Evolutionary conservation across 2,113 vertebrate genomes (phyloP).

Genomic region (Myodes glareolus): DNA sequence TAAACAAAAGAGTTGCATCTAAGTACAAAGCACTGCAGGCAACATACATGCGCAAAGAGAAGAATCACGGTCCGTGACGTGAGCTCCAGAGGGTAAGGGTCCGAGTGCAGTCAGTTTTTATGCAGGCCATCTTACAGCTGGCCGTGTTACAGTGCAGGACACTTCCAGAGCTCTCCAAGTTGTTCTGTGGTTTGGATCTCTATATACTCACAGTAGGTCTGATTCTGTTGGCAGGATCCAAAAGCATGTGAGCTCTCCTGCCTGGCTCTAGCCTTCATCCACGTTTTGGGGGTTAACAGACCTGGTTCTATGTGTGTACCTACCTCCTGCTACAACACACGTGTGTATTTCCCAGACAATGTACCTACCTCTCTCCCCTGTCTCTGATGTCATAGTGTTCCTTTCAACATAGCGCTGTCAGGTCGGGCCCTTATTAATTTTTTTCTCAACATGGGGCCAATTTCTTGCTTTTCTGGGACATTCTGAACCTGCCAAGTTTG

Average conservation of each 20-base stretch:
- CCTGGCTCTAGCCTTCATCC: not conserved
- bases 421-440: not conserved
- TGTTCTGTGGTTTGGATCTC: not conserved
- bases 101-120: too few species aligned
- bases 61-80: not conserved
- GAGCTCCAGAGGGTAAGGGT: not conserved
- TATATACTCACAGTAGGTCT: not conserved
- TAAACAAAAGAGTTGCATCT: not conserved
- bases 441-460: not conserved
- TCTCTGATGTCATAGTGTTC: not conserved
- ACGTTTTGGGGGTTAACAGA: not conserved
- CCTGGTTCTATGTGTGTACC: not conserved
- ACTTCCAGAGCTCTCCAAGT: not conserved
- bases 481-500: slow-evolving; percentile 2
- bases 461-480: not conserved
- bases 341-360: rapidly evolving
- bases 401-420: not conserved
- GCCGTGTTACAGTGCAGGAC: not conserved
- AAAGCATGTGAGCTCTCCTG: too few species aligned
- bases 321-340: not conserved
- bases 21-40: not conserved
- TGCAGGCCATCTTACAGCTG: not conserved
- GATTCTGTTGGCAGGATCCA: too few species aligned
- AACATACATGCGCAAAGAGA: not conserved
- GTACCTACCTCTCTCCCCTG: rapidly evolving